A percentile compares a stretch with the other conserved stretches of the same genome.
Evolutionary conservation across 2,888 invertebrate genomes (phyloP).

Genomic region (Meteorus cinctellus): DNA sequence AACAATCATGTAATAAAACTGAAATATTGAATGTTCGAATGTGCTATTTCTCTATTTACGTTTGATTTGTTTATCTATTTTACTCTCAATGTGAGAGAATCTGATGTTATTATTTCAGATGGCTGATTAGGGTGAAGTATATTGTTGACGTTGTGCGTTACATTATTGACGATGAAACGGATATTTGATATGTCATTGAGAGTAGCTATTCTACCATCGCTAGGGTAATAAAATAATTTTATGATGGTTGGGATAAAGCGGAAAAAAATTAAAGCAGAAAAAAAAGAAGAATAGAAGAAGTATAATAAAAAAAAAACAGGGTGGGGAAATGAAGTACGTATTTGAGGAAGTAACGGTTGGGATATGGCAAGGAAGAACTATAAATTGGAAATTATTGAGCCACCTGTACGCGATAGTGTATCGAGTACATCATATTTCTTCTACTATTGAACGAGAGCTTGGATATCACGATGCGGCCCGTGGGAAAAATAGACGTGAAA

Average conservation of each 20-base stretch:
- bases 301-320: constrained; percentile 14
- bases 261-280: constrained; percentile 18
- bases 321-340: constrained; percentile 2
- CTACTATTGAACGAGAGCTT: constrained; percentile 21
- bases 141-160: not conserved
- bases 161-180: not conserved
- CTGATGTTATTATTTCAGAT: not conserved
- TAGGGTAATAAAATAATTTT: constrained; percentile 57
- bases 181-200: constrained; percentile 50
- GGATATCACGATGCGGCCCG: not conserved
- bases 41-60: no score
- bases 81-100: not conserved
- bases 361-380: constrained; percentile 52
- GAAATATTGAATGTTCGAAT: no score
- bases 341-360: constrained; percentile 40
- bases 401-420: constrained; percentile 49
- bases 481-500: not conserved
- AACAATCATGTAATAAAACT: no score
- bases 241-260: constrained; percentile 48
- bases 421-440: constrained; percentile 35
- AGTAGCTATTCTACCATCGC: constrained; percentile 46
- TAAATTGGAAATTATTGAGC: constrained; percentile 61
- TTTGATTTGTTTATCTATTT: not conserved
- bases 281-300: constrained; percentile 42
- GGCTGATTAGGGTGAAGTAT: not conserved